phyloP scores from a whole-genome alignment of 2,113 vertebrate species.

The Epinephelus lanceolatus region DNA sequence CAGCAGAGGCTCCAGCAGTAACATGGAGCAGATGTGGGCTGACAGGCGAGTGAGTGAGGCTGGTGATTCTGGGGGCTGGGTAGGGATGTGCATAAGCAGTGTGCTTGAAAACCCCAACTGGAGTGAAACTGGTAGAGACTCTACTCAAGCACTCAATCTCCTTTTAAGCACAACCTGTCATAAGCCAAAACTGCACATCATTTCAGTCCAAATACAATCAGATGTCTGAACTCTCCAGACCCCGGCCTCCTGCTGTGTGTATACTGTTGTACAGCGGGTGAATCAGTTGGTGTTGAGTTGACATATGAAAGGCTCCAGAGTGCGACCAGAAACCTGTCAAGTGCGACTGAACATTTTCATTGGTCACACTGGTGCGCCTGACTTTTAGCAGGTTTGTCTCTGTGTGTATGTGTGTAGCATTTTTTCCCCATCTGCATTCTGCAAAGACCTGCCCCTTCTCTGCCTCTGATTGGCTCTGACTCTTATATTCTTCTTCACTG shows the following conservation, averaged over 20 bases:
- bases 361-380: too few relatives aligned
- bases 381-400: neutral
- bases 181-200: conserved; percentile 1
- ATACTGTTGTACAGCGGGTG: neutral
- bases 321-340: too few relatives aligned
- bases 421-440: too few relatives aligned
- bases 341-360: too few relatives aligned
- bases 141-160: neutral
- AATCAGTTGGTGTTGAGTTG: neutral
- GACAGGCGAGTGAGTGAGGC: conserved; percentile 55
- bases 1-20: conserved; percentile 63
- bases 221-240: neutral
- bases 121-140: conserved; percentile 35
- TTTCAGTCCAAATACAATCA: conserved; percentile 4
- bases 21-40: conserved; percentile 75
- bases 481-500: too few relatives aligned
- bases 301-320: neutral
- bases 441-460: too few relatives aligned
- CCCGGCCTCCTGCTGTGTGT: conserved; percentile 3
- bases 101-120: conserved; percentile 24
- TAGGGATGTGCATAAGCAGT: neutral
- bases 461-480: too few relatives aligned
- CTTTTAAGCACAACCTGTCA: neutral
- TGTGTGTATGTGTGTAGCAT: neutral
- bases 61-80: conserved; percentile 35